Evolutionary conservation across 2,797 vertebrate species (phyloP).

Genomic region (Epinephelus awoara): DNA sequence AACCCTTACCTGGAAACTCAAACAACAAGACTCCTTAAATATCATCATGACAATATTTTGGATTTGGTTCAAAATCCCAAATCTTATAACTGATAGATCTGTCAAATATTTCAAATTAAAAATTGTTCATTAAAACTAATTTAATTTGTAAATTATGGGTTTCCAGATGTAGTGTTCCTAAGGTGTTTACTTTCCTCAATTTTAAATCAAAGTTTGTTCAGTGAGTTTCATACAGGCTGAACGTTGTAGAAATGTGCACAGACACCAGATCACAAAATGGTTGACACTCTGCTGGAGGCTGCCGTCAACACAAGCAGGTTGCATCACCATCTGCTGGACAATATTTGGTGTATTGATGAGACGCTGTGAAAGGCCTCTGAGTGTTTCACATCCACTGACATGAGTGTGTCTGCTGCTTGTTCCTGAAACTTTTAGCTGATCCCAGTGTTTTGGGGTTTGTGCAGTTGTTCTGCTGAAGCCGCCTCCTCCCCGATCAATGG

Average conservation of each 20-base stretch:
- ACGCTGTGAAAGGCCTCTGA: not conserved
- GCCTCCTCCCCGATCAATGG: not conserved
- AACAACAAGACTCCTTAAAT: not conserved
- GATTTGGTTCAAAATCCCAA: not conserved
- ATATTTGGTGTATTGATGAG: not conserved
- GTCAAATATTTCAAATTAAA: too few species aligned
- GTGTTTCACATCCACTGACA: not conserved
- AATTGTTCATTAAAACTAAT: not conserved
- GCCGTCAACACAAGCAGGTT: conserved; percentile 31
- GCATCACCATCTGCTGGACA: conserved; percentile 60
- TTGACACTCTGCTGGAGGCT: conserved; percentile 6
- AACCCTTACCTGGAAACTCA: not conserved
- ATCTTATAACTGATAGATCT: too few species aligned
- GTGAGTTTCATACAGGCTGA: not conserved
- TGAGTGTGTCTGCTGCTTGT: not conserved
- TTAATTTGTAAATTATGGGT: not conserved
- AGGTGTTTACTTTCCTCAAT: not conserved
- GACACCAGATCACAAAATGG: conserved; percentile 30
- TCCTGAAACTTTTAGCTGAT: not conserved
- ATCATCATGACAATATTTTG: not conserved
- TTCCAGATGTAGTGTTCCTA: not conserved
- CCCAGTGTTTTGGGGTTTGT: not conserved
- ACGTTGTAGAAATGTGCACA: not conserved
- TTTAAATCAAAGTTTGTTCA: not conserved
- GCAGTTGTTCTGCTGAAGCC: not conserved